Evolutionary conservation across 1,140 invertebrate genomes (phyloP).

Genomic region (Chlorops oryzae): DNA sequence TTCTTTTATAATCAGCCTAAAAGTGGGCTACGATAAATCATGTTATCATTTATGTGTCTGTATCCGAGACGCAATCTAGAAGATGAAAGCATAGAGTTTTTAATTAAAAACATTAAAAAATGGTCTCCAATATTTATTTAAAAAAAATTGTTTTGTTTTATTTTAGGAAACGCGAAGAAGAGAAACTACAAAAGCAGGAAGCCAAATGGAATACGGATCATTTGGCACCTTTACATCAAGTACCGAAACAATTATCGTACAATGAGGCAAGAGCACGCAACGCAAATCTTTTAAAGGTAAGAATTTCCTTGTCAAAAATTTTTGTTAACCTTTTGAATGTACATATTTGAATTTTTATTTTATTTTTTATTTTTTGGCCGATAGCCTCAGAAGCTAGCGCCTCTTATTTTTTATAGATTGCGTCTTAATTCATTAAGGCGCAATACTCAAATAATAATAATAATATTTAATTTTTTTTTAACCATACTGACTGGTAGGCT

Average conservation of each 20-base stretch:
- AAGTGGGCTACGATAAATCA: neutral
- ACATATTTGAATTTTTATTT: neutral
- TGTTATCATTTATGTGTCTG: neutral
- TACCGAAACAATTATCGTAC: constrained; percentile 27
- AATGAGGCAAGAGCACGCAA: constrained; percentile 38
- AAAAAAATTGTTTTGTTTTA: neutral
- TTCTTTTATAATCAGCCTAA: neutral
- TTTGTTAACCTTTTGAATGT: neutral
- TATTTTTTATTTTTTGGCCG: no score
- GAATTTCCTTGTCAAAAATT: neutral
- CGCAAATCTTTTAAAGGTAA: constrained; percentile 37
- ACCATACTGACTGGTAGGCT: constrained; percentile 29
- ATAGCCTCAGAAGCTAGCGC: no score
- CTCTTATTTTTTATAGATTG: no score
- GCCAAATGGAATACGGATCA: constrained; percentile 12
- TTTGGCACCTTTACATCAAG: constrained; percentile 4
- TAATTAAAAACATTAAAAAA: neutral
- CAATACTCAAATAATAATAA: neutral
- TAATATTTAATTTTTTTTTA: neutral
- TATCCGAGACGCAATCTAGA: neutral
- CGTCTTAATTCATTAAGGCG: neutral
- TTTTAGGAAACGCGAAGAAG: constrained; percentile 33
- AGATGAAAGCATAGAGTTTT: neutral
- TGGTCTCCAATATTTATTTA: neutral
- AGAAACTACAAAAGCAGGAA: constrained; percentile 27